Evolutionary conservation across 2,888 invertebrate species (phyloP).

Genomic region (Labia minor): DNA sequence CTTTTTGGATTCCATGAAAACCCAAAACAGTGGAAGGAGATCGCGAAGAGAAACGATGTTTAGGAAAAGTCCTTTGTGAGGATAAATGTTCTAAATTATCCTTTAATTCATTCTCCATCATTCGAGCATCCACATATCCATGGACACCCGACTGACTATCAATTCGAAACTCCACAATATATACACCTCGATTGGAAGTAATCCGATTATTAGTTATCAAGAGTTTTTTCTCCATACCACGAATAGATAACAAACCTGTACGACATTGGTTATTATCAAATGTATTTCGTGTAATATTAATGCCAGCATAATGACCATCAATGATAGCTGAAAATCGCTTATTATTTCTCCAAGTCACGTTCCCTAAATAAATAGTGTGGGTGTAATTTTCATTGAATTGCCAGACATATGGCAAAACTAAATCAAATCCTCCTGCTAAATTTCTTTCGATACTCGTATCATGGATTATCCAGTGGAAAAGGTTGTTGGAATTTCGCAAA

Average conservation of each 20-base stretch:
- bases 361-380: constrained; percentile 76
- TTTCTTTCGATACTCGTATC: constrained; percentile 81
- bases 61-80: constrained; percentile 27
- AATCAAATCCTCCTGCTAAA: constrained; percentile 71
- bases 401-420: constrained; percentile 89
- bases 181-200: constrained; percentile 65
- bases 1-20: constrained; percentile 89
- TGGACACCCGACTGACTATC: constrained; percentile 89
- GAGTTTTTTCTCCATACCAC: constrained; percentile 95
- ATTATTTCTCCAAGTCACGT: constrained; percentile 81
- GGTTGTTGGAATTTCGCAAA: constrained; percentile 88
- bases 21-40: constrained; percentile 74
- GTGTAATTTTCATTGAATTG: constrained; percentile 89
- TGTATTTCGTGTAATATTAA: constrained; percentile 69
- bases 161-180: constrained; percentile 75
- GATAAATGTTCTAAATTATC: constrained; percentile 46
- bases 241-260: constrained; percentile 62
- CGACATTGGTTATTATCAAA: constrained; percentile 80
- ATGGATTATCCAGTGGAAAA: constrained; percentile 88
- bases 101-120: constrained; percentile 66
- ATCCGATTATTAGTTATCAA: constrained; percentile 70
- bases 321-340: constrained; percentile 70
- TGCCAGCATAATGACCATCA: constrained; percentile 86
- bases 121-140: constrained; percentile 69
- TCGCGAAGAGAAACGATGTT: constrained; percentile 27